These are phyloP conservation scores for Luperina testacea DNA, from an alignment of 2,888 invertebrate species.

Conservation along the genomic window DNA sequence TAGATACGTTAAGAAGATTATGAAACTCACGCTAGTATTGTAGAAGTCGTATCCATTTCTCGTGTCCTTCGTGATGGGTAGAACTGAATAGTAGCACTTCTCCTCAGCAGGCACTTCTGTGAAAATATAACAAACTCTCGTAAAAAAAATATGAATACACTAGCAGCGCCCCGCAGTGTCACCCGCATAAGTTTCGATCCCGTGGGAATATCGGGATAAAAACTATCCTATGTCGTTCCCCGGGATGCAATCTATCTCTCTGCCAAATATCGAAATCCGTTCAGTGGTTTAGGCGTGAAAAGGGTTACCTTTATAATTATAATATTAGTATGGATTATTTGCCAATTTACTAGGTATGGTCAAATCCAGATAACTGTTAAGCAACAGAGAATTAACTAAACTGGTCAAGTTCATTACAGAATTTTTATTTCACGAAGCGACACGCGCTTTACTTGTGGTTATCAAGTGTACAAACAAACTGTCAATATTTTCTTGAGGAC, in stretches of 20 bases:
- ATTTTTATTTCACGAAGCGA: not conserved
- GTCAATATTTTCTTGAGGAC: not conserved
- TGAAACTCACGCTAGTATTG: conserved; percentile 91
- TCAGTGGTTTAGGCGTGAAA: no score
- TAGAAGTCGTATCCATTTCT: conserved; percentile 90
- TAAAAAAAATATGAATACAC: not conserved
- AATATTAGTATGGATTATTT: not conserved
- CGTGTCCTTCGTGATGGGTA: conserved; percentile 90
- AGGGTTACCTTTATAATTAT: not conserved
- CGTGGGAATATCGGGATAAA: no score
- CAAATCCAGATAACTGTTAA: no score
- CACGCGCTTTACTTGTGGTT: not conserved
- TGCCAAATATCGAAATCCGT: not conserved
- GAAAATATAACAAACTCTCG: not conserved
- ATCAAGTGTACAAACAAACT: not conserved
- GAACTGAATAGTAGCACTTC: conserved; percentile 83
- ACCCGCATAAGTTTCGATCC: no score
- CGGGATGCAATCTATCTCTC: no score
- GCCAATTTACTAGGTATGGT: not conserved
- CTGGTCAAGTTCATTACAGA: no score
- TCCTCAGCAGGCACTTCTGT: conserved; percentile 56
- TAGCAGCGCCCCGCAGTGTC: no score
- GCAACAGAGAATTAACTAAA: no score
- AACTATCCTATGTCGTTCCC: no score
- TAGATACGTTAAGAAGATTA: not conserved